A percentile compares a stretch with the other conserved stretches of the same genome.
These are phyloP conservation scores for Achatina immaculata DNA, from an alignment of 1,140 invertebrate genomes.

Conservation along the genomic window DNA sequence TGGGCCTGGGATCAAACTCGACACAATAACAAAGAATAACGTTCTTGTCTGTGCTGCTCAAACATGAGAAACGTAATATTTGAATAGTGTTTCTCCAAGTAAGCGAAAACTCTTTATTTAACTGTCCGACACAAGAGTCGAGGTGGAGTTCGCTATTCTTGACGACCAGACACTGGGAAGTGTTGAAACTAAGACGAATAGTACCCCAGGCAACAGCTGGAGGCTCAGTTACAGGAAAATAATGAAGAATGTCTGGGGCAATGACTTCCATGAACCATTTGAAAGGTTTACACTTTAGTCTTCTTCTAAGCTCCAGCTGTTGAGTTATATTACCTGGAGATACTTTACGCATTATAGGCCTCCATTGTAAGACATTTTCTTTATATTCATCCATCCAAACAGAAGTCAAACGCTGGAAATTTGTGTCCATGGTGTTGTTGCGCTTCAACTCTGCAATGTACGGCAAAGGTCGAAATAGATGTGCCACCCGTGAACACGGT, in stretches of 20 bases:
- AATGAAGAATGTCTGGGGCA: not conserved
- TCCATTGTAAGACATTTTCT: not conserved
- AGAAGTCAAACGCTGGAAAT: not conserved
- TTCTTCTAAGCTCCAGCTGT: not conserved
- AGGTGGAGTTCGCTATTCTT: not conserved
- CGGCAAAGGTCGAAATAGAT: not conserved
- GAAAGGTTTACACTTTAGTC: not conserved
- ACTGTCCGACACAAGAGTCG: not conserved
- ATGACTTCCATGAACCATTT: not conserved
- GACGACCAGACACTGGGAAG: not conserved
- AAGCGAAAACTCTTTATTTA: too few species aligned
- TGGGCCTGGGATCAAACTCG: not conserved
- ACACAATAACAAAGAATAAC: not conserved
- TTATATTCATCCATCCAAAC: conserved; percentile 31
- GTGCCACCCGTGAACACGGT: not conserved
- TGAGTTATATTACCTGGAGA: not conserved
- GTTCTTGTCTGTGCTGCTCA: not conserved
- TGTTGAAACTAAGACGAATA: not conserved
- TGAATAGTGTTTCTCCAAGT: not conserved
- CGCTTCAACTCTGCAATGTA: not conserved
- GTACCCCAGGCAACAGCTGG: not conserved
- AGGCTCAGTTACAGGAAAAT: not conserved
- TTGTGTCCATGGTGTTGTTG: not conserved
- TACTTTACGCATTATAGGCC: not conserved
- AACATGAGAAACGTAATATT: too few species aligned